Evolutionary conservation across 2,888 invertebrate genomes (phyloP), one percentile per base, ranked within the genome.

Genomic region (Lomographa bimaculata): DNA sequence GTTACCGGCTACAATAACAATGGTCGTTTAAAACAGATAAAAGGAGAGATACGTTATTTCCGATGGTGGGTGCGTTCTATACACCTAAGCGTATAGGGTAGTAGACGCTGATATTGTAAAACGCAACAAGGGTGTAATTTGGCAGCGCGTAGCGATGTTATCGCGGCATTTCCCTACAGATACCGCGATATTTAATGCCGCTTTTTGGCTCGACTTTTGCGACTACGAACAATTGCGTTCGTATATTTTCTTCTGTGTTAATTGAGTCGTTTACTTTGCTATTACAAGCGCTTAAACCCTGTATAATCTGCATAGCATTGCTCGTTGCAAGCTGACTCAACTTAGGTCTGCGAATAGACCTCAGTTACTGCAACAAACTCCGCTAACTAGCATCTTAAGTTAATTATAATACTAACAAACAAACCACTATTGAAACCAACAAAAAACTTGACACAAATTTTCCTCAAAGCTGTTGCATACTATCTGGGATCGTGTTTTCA

Each of bases 61-160:
- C 11, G 9, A 24, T 23, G 28, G 25, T 27, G 10, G 11, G 23
- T 24, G 27, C 29, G 34, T 33, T 32, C 25, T 24, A 21, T 35
- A 43, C 29, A 27, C 35, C 28, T 45, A 32, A 43, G 44, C 37
- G 35, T 25, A 41, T 18, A 39, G 38, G 21, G 24, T 36, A 40
- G 33, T 50, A 53, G 46, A 57, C 53, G 56, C 57, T 52, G 73
- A 72, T 75, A 77, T 79, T 79, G 75, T 79, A 71, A 74, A 79
- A 74, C 77, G 78, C 82, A 76, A 71, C 79, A 69, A 74, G 77
- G 79, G 83, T 79, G 76, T 83, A 82, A 85, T 86, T 87, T 85
- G 85, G 85, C 86, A 83, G 64, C 81, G 73, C 70, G 67, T 62
- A 54, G 64, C 65, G 83, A 86, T 83, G 78, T 57, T 86, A 85